Evolutionary conservation across 2,113 vertebrate genomes (phyloP).

Genomic region (Propithecus coquereli): DNA sequence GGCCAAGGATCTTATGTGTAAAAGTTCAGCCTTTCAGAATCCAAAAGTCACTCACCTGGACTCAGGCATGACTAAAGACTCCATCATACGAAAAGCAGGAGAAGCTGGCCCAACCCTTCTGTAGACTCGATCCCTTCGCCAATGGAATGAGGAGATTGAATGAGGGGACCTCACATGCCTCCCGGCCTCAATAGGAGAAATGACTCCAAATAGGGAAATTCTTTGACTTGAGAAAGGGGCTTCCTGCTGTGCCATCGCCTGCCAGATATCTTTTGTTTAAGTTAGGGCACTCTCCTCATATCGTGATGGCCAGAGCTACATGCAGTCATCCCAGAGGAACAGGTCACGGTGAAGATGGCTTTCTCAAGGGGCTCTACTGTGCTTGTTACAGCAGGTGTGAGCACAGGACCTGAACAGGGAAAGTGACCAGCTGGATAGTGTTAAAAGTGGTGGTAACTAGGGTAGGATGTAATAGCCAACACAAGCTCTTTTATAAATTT

Average conservation of each 20-base stretch:
- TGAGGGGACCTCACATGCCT: no score
- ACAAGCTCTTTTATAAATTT: neutral
- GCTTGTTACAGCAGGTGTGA: no score
- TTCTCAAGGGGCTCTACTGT: neutral
- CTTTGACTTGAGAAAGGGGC: neutral
- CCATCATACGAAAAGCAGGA: neutral
- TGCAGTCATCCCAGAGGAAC: neutral
- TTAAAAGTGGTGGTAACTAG: neutral
- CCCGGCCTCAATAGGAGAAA: neutral
- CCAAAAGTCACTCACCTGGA: neutral
- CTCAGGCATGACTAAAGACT: neutral
- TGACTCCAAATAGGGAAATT: neutral
- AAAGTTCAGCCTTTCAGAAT: neutral
- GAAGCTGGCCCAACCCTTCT: neutral
- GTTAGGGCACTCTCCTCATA: neutral
- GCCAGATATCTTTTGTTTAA: neutral
- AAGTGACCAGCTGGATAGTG: neutral
- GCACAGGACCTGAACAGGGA: neutral
- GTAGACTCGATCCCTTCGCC: neutral
- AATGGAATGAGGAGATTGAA: neutral
- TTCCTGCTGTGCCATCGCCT: neutral
- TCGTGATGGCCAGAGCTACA: neutral
- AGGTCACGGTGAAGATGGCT: no score
- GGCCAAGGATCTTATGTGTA: neutral
- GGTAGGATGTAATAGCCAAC: no score